phyloP scores from a whole-genome alignment of 2,113 vertebrate species.

The Hoplias malabaricus region DNA sequence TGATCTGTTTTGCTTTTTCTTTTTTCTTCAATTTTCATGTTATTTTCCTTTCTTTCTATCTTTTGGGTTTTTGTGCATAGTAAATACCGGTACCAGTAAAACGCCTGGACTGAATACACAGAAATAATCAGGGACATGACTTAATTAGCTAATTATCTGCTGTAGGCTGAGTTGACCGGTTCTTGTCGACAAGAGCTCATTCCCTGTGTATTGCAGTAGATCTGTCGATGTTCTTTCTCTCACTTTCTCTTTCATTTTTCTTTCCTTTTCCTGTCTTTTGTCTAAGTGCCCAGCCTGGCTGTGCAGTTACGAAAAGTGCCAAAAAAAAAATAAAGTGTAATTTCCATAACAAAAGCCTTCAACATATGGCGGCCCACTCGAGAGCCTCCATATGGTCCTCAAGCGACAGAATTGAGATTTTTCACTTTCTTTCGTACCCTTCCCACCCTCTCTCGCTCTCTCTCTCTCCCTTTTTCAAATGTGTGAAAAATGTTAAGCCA shows the following conservation, averaged over 20 bases:
- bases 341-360: slow-evolving; percentile 85
- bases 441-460: slow-evolving; percentile 39
- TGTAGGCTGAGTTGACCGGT: slow-evolving; percentile 65
- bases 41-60: background rate
- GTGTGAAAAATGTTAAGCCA: slow-evolving; percentile 77
- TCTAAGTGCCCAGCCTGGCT: slow-evolving; percentile 77
- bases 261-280: slow-evolving; percentile 64
- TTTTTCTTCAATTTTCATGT: slow-evolving; percentile 57
- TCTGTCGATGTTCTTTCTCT: slow-evolving; percentile 67
- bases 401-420: slow-evolving; percentile 72
- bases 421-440: slow-evolving; percentile 55
- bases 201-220: slow-evolving; percentile 74
- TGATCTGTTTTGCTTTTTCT: slow-evolving; percentile 70
- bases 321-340: slow-evolving; percentile 79
- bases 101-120: slow-evolving; percentile 70
- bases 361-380: slow-evolving; percentile 79
- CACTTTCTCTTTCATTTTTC: slow-evolving; percentile 46
- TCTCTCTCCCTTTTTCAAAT: slow-evolving; percentile 45
- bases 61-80: slow-evolving; percentile 59
- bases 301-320: slow-evolving; percentile 78
- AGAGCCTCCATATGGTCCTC: slow-evolving; percentile 79
- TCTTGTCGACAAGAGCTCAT: slow-evolving; percentile 57
- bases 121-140: slow-evolving; percentile 80
- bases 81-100: slow-evolving; percentile 74
- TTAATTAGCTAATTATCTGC: slow-evolving; percentile 73